phyloP scores from a whole-genome alignment of 2,888 invertebrate species.

The Cephus spinipes region DNA sequence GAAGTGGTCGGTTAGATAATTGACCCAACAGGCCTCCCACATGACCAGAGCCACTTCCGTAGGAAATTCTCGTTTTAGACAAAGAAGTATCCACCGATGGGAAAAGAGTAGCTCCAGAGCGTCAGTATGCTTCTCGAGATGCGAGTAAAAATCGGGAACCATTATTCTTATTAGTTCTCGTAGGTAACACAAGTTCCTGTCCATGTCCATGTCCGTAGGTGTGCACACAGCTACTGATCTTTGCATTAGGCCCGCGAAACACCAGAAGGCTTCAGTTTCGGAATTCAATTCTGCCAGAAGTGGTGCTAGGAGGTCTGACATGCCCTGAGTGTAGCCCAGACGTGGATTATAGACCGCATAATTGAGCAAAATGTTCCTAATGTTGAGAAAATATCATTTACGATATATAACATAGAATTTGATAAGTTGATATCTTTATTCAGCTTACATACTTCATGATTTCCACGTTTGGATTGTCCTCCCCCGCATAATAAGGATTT shows the following conservation, averaged over 20 bases:
- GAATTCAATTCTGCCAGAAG: conserved; percentile 93
- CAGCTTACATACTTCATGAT: conserved; percentile 78
- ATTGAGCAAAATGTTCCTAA: conserved; percentile 87
- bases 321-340: conserved; percentile 92
- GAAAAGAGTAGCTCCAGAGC: conserved; percentile 92
- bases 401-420: not conserved
- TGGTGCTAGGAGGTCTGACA: conserved; percentile 96
- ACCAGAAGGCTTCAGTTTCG: conserved; percentile 98
- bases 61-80: conserved; percentile 93
- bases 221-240: conserved; percentile 94
- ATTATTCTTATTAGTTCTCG: conserved; percentile 89
- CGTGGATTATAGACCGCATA: conserved; percentile 91
- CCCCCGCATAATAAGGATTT: conserved; percentile 93
- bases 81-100: conserved; percentile 94
- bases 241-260: conserved; percentile 96
- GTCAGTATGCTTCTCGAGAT: conserved; percentile 85
- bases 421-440: not conserved
- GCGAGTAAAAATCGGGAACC: conserved; percentile 90
- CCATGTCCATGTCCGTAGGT: conserved; percentile 95
- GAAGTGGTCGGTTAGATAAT: conserved; percentile 95
- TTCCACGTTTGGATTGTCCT: conserved; percentile 91
- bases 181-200: conserved; percentile 88
- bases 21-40: conserved; percentile 99
- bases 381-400: conserved; percentile 24
- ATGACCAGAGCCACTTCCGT: conserved; percentile 89